These are phyloP conservation scores for Drosophila mauritiana DNA, from an alignment of 1,140 invertebrate genomes.

Conservation along the genomic window DNA sequence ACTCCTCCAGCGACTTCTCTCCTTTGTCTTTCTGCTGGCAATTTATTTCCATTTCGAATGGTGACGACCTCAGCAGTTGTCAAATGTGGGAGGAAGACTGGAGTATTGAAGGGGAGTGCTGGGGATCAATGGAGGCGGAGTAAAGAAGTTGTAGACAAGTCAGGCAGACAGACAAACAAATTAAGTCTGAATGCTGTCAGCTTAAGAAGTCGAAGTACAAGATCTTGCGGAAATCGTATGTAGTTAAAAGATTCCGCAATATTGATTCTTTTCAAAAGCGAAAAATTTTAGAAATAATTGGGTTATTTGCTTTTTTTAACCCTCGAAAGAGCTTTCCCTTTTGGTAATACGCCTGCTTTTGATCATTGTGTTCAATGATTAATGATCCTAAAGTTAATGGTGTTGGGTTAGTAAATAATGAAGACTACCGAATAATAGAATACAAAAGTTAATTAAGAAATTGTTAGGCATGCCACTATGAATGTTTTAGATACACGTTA, in stretches of 20 bases:
- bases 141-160: constrained; percentile 4
- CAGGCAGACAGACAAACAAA: constrained; percentile 36
- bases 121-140: background rate
- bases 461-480: constrained; percentile 60
- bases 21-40: constrained; percentile 26
- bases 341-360: background rate
- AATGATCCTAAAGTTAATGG: constrained; percentile 16
- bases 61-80: constrained; percentile 39
- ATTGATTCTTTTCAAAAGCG: background rate
- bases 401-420: constrained; percentile 43
- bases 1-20: constrained; percentile 11
- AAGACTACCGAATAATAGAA: constrained; percentile 33
- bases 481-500: constrained; percentile 22
- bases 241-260: background rate
- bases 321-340: background rate
- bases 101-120: constrained; percentile 2
- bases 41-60: constrained; percentile 50
- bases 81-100: constrained; percentile 33
- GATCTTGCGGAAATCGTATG: background rate
- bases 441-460: constrained; percentile 62
- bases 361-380: constrained; percentile 21
- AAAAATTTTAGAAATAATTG: too few relatives aligned
- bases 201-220: background rate
- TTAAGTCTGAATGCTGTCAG: constrained; percentile 34
- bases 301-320: background rate